These are phyloP conservation scores for Catamblyrhynchus diadema DNA, from an alignment of 2,797 vertebrate genomes.

Conservation along the genomic window DNA sequence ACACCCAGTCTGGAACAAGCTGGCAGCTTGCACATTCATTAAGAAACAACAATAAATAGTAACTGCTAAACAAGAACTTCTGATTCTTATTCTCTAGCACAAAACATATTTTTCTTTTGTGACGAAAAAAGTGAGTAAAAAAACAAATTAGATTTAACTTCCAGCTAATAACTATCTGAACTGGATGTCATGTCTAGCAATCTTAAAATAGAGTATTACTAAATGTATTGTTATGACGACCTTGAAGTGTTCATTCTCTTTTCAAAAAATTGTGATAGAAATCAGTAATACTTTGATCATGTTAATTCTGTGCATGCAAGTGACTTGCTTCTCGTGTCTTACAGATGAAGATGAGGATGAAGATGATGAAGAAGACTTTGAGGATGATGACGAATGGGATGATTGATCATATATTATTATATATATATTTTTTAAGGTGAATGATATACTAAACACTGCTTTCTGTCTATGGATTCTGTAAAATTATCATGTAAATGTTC, in stretches of 20 bases:
- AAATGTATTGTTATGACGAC: neutral
- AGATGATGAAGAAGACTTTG: constrained; percentile 96
- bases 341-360: constrained; percentile 96
- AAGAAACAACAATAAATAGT: neutral
- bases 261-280: neutral
- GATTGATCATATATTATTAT: constrained; percentile 84
- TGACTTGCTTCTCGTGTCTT: constrained; percentile 34
- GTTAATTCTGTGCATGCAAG: neutral
- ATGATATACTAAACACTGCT: constrained; percentile 89
- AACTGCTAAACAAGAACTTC: neutral
- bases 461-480: constrained; percentile 88
- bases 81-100: neutral
- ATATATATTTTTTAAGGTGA: constrained; percentile 84
- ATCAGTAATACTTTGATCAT: neutral
- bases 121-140: neutral
- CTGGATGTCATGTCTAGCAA: neutral
- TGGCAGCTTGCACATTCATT: neutral
- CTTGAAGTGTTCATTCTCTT: neutral
- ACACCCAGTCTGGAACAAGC: neutral
- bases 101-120: neutral
- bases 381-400: constrained; percentile 98
- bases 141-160: neutral
- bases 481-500: constrained; percentile 94
- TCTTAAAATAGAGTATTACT: neutral
- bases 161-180: neutral